A percentile compares a stretch with the other conserved stretches of the same genome.
These are phyloP conservation scores for Zootoca vivipara DNA, from an alignment of 2,113 vertebrate species.

Conservation along the genomic window DNA sequence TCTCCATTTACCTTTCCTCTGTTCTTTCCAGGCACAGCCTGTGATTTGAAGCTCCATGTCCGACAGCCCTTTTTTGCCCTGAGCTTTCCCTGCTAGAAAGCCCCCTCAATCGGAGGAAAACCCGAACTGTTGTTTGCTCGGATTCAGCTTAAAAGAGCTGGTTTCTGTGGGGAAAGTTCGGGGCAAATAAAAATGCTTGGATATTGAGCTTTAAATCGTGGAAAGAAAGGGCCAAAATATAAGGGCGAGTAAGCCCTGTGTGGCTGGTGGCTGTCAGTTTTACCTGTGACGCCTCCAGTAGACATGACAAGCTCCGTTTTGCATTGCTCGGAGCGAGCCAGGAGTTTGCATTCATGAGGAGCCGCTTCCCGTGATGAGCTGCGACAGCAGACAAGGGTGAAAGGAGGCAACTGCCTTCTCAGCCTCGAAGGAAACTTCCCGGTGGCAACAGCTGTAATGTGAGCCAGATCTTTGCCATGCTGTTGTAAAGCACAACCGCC, in stretches of 20 bases:
- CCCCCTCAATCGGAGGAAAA: too few relatives aligned
- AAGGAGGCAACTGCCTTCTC: slow-evolving; percentile 22
- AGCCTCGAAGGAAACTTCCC: not conserved
- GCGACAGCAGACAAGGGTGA: slow-evolving; percentile 4
- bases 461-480: not conserved
- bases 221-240: too few relatives aligned
- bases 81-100: too few relatives aligned
- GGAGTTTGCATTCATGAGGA: rapidly evolving
- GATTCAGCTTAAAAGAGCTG: too few relatives aligned
- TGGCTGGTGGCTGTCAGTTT: not conserved
- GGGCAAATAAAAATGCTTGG: too few relatives aligned
- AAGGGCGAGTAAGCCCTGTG: not conserved
- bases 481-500: not conserved
- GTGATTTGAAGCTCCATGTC: not conserved
- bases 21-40: not conserved
- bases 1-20: not conserved
- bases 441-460: not conserved
- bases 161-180: too few relatives aligned
- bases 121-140: too few relatives aligned
- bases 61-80: too few relatives aligned
- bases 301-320: not conserved
- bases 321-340: not conserved
- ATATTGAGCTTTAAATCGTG: too few relatives aligned
- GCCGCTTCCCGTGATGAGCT: slow-evolving; percentile 34
- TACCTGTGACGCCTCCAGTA: not conserved